Percentiles rank a stretch among this genome's conserved stretches.
Conservation (phyloP, 2,797 vertebrate species). For the Chaetodon trifasciatus region DNA sequence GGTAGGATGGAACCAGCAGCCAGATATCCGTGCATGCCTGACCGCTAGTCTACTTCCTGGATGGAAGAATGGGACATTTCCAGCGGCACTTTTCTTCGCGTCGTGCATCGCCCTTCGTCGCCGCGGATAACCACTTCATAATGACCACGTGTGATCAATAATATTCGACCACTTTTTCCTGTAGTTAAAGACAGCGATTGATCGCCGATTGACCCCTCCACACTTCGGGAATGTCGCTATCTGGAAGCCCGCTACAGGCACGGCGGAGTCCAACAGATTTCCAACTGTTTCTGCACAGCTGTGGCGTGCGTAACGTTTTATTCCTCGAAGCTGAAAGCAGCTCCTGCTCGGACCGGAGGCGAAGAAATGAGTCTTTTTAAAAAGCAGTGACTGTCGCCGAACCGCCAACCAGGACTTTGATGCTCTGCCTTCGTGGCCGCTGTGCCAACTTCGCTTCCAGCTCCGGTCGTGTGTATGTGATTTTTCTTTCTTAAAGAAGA, state of each 20-base stretch:
- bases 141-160: constrained; percentile 72
- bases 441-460: constrained; percentile 71
- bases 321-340: constrained; percentile 65
- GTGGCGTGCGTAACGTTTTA: constrained; percentile 55
- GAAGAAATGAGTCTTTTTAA: constrained; percentile 57
- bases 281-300: constrained; percentile 63
- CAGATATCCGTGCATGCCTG: constrained; percentile 77
- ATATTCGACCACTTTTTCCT: constrained; percentile 69
- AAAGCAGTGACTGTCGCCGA: constrained; percentile 52
- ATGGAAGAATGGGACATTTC: constrained; percentile 90
- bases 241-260: constrained; percentile 76
- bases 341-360: constrained; percentile 63
- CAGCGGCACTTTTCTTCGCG: constrained; percentile 77
- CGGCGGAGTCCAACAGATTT: constrained; percentile 69
- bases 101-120: constrained; percentile 64
- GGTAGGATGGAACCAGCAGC: constrained; percentile 80
- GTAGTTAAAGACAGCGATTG: constrained; percentile 78
- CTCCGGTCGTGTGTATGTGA: constrained; percentile 55
- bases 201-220: constrained; percentile 73
- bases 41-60: constrained; percentile 90
- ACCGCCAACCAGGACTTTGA: constrained; percentile 67
- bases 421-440: constrained; percentile 74
- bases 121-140: constrained; percentile 80
- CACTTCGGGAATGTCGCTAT: constrained; percentile 83
- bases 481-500: constrained; percentile 48